Evolutionary conservation across 2,797 vertebrate genomes (phyloP), one percentile per base, ranked within the genome.

Genomic region (Scleropages formosus): DNA sequence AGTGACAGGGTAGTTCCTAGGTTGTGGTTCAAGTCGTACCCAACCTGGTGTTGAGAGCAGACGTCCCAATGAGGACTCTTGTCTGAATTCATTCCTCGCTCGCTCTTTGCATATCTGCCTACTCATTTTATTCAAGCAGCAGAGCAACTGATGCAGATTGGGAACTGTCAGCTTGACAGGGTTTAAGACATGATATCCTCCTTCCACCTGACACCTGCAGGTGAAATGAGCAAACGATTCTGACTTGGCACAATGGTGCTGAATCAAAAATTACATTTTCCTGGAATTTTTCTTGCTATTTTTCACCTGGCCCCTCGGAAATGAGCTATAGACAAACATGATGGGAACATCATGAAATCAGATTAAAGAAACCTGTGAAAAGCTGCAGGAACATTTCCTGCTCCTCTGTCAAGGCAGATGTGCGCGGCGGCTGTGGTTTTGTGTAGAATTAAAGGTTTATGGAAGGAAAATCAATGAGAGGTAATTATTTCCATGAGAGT

Each of bases 401-500:
- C 73, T 69, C 78, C 47, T 63, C 22, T 77, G 47, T 74, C 59
- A 62, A 62, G 64, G 66, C 61, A 46, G 53, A 75, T 63, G 61
- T 56, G 60, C 62, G 65, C 62, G 22, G 62, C 58, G 63, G 75
- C 47, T 77, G 66, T n/a, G 61, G 56, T 31, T 75, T 47, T 47
- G 13, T n/a, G 27, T 76, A 47, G 74, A 74, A 78, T 77, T 76
- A 76, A 81, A 72, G 64, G 75, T 81, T 82, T 82, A 83, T 76
- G 75, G 81, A 80, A 80, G 72, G 80, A 86, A 85, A 82, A 59
- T 65, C 78, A 71, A 79, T 80, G 70, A 79, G 73, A 80, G 77
- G 80, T 87, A 88, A 89, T 89, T 90, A 89, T 89, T 86, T 88
- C 82, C 83, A 77, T 59, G 77, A 83, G 82, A 81, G 76, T 79